Evolutionary conservation across 2,888 invertebrate species (phyloP), one percentile per base, ranked within the genome.

Genomic region (Serrognathus titanus): DNA sequence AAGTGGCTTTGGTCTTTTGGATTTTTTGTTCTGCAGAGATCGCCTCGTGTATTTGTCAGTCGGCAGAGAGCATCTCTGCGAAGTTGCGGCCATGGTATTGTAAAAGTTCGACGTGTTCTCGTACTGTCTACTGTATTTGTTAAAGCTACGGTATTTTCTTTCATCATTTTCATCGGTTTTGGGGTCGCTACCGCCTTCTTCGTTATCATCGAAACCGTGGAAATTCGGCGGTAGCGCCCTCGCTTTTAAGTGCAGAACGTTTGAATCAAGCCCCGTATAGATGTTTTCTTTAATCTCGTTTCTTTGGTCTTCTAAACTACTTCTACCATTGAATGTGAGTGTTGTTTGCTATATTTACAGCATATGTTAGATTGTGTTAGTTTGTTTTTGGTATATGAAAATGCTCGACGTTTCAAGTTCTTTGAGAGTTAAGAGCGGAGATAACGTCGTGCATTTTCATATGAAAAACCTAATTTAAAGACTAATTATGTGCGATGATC

Each of bases 1-100:
- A 58, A 85, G 69, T 9, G 84, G 83, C 69, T 81, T 83, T 37
- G 84, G 85, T 71, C 85, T 78, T 8, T 79, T 74, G 60, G 76
- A 79, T 55, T 64, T 65, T 48, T 51, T 56, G 47, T 62, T 57
- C 53, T 57, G 62, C 48, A 63, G 56, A 48, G 63, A 67, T 54
- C 69, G 63, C 40, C 67, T 66, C 51, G 62, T 64, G 55, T 67
- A 64, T 59, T 63, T 67, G 61, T 66, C 69, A 60, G 69, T 68
- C 37, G 59, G 53, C 50, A 58, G 57, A 24, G 63, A 60, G 39
- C 66, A 67, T 61, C 69, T 66, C 47, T 70, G 67, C 58, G 69
- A 63, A 46, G 66, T 66, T 63, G 65, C 59, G 37, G 66, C 49
- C 39, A 46, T 51, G 40, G 46, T 16, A 71, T 72, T 58, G 63